A percentile compares a stretch with the other conserved stretches of the same genome.
phyloP scores from a whole-genome alignment of 1,140 invertebrate genomes.

The Zaprionus taronus region DNA sequence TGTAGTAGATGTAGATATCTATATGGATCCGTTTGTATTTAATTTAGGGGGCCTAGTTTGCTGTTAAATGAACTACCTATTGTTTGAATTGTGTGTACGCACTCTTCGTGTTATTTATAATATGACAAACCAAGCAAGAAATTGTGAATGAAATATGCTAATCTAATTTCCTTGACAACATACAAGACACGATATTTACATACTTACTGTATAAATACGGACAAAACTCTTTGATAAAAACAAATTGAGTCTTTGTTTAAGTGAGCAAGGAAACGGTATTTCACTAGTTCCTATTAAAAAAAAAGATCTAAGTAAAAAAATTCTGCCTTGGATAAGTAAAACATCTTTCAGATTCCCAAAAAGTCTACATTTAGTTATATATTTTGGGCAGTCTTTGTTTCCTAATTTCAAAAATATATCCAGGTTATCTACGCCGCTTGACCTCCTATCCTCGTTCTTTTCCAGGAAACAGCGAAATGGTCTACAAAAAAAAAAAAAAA shows the following conservation, averaged over 20 bases:
- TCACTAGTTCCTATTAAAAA: not conserved
- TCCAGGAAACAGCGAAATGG: slow-evolving; percentile 49
- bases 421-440: slow-evolving; percentile 76
- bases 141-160: not conserved
- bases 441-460: slow-evolving; percentile 47
- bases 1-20: not conserved
- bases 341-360: not conserved
- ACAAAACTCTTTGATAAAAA: not conserved
- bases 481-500: slow-evolving; percentile 35
- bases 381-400: slow-evolving; percentile 10
- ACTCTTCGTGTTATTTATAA: not conserved
- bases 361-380: not conserved
- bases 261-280: not conserved
- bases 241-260: not conserved
- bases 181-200: not conserved
- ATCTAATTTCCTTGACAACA: not conserved
- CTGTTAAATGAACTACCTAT: slow-evolving; percentile 31
- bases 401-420: slow-evolving; percentile 60
- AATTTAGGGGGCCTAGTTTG: slow-evolving; percentile 12
- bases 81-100: slow-evolving; percentile 10
- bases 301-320: not conserved
- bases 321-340: not conserved
- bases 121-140: not conserved
- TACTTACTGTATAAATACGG: not conserved
- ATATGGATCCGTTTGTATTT: not conserved